phyloP scores from a whole-genome alignment of 2,113 vertebrate species.

The Semnornis frantzii region DNA sequence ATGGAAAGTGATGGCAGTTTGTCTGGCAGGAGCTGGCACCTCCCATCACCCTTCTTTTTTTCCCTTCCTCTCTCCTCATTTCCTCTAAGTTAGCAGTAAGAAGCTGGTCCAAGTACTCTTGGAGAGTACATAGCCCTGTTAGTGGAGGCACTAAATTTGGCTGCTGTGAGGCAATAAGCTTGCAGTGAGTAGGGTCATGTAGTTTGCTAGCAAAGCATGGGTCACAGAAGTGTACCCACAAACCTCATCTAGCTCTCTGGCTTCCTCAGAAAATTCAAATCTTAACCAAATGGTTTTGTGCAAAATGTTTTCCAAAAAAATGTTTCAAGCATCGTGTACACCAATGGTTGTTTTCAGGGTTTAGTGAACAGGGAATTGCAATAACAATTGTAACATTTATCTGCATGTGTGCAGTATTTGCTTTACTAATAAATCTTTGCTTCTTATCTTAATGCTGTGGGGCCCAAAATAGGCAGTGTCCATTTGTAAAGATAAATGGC shows the following conservation, averaged over 20 bases:
- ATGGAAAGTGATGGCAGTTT: background rate
- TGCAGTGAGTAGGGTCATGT: background rate
- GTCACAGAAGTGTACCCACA: background rate
- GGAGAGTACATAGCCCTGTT: background rate
- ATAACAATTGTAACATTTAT: background rate
- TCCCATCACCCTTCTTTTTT: background rate
- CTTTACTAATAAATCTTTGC: background rate
- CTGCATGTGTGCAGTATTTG: background rate
- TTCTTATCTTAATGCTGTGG: background rate
- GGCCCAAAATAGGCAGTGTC: background rate
- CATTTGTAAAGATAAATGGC: background rate
- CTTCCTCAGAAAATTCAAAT: background rate
- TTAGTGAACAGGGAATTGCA: background rate
- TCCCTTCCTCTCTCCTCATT: background rate
- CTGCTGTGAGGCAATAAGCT: background rate
- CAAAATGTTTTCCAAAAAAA: background rate
- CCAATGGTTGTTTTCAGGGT: background rate
- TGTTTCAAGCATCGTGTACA: background rate
- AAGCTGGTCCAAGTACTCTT: background rate
- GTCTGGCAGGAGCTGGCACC: background rate
- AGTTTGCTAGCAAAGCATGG: background rate
- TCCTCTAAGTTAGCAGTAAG: fast-evolving
- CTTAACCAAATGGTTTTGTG: background rate
- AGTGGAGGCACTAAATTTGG: background rate
- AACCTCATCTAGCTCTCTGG: background rate